Conservation (phyloP, 1,140 invertebrate species). For the Leptopilina clavipes region DNA sequence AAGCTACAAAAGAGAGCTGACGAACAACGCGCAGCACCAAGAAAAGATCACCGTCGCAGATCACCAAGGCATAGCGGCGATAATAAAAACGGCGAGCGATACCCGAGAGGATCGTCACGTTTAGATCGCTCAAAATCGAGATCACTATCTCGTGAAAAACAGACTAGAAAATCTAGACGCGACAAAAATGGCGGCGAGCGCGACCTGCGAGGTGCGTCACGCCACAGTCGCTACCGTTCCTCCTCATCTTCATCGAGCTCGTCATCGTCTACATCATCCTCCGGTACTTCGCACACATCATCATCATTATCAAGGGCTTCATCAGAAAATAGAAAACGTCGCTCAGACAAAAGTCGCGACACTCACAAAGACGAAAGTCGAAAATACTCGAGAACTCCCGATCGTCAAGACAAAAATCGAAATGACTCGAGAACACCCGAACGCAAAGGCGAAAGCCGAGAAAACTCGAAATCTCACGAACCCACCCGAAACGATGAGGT, state of each 20-base stretch:
- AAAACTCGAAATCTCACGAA: background rate
- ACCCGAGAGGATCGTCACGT: background rate
- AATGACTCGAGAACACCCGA: no score
- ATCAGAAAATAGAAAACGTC: background rate
- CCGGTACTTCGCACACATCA: no score
- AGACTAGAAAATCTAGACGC: background rate
- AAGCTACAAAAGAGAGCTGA: no score
- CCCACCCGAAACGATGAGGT: background rate
- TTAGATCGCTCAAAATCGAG: background rate
- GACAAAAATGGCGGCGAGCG: background rate
- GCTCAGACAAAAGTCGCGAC: background rate
- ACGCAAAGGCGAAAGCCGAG: no score
- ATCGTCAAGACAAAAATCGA: no score
- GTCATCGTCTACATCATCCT: background rate
- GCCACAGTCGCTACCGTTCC: background rate
- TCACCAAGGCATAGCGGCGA: no score
- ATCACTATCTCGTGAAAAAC: background rate
- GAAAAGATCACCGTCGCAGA: no score
- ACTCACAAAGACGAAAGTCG: no score
- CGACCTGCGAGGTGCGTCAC: background rate
- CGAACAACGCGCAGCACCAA: no score
- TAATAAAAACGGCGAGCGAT: background rate
- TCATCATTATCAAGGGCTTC: background rate
- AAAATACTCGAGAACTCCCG: no score
- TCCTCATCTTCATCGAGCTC: background rate